Conservation (phyloP, 1,140 invertebrate genomes). For the Rhizoglyphus robini region DNA sequence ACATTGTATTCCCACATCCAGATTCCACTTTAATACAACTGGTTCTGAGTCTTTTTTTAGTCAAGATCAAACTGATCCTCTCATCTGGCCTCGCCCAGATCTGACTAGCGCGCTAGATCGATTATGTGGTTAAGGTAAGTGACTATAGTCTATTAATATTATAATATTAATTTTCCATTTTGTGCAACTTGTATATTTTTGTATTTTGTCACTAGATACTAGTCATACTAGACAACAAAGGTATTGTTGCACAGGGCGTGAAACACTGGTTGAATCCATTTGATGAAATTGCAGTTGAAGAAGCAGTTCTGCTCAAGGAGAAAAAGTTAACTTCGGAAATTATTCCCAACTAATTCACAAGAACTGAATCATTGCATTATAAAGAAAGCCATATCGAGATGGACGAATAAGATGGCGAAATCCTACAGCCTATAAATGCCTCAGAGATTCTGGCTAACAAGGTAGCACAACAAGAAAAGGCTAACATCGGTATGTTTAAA, state of each 20-base stretch:
- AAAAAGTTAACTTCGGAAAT: conserved; percentile 87
- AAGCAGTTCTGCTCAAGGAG: conserved; percentile 95
- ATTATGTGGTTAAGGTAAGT: conserved; percentile 96
- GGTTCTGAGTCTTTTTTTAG: too few relatives aligned
- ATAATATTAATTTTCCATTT: not conserved
- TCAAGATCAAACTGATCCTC: too few relatives aligned
- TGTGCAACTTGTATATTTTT: not conserved
- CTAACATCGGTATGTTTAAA: conserved; percentile 43
- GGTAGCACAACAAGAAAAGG: conserved; percentile 78
- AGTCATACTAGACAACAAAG: conserved; percentile 90
- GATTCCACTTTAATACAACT: too few relatives aligned
- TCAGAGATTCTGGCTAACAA: conserved; percentile 94
- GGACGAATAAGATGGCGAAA: conserved; percentile 64
- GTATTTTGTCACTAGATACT: conserved; percentile 73
- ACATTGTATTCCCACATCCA: too few relatives aligned
- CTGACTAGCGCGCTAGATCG: conserved; percentile 92
- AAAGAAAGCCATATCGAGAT: conserved; percentile 90
- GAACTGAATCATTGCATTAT: conserved; percentile 89
- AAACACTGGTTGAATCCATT: conserved; percentile 99
- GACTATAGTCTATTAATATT: too few relatives aligned
- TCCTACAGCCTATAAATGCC: conserved; percentile 81
- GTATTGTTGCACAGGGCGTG: conserved; percentile 91
- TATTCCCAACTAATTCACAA: conserved; percentile 68
- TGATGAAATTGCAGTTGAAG: conserved; percentile 97
- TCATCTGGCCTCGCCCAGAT: too few relatives aligned